Conservation (phyloP, 2,113 vertebrate species). For the Plestiodon gilberti region DNA sequence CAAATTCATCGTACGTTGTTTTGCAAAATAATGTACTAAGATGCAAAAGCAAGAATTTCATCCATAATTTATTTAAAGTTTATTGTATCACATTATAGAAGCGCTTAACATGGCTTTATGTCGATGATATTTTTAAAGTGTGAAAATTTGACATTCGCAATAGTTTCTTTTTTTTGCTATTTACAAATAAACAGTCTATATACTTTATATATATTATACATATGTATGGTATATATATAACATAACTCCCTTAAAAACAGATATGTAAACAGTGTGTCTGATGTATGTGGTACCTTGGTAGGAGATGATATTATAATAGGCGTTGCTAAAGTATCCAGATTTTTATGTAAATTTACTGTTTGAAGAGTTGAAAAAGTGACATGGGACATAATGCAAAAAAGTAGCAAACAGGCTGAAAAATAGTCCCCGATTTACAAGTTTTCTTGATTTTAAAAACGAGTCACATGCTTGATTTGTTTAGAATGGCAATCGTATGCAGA, state of each 20-base stretch:
- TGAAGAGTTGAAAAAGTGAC: conserved; percentile 76
- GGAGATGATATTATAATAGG: conserved; percentile 59
- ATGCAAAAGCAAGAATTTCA: conserved; percentile 67
- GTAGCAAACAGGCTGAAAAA: conserved; percentile 82
- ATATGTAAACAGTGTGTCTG: conserved; percentile 81
- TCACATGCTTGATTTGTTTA: conserved; percentile 76
- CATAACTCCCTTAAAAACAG: conserved; percentile 67
- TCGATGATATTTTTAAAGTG: conserved; percentile 73
- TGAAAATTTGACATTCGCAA: conserved; percentile 78
- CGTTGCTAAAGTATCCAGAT: conserved; percentile 63
- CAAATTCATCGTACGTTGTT: background rate
- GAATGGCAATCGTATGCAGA: conserved; percentile 64
- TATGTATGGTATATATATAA: conserved; percentile 73
- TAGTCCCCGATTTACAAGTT: conserved; percentile 70
- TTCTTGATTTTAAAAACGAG: conserved; percentile 73
- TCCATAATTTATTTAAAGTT: conserved; percentile 83
- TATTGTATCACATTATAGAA: conserved; percentile 82
- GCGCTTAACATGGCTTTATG: conserved; percentile 84
- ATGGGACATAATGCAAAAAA: conserved; percentile 78
- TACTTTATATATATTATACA: conserved; percentile 76
- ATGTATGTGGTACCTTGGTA: conserved; percentile 63
- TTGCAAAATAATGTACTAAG: conserved; percentile 57
- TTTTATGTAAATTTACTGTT: conserved; percentile 64
- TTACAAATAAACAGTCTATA: conserved; percentile 82
- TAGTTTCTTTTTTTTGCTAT: conserved; percentile 75